Percentiles rank a stretch among this genome's conserved stretches.
phyloP scores from a whole-genome alignment of 2,113 vertebrate genomes.

The Xenotilapia longispinis region DNA sequence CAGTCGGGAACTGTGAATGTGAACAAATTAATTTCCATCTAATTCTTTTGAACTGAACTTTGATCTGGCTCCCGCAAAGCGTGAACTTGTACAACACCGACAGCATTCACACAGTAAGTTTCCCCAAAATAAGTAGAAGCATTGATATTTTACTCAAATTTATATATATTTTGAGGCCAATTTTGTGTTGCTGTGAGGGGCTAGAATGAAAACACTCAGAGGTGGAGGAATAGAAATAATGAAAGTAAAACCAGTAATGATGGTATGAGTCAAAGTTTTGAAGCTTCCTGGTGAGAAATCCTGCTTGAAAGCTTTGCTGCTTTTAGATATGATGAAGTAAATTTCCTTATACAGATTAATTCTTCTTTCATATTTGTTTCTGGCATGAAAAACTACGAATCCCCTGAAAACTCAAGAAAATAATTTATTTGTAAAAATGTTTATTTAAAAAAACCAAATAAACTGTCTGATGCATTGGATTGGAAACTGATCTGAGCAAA shows the following conservation, averaged over 20 bases:
- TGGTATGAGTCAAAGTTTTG: not conserved
- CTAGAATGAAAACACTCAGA: not conserved
- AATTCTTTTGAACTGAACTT: not conserved
- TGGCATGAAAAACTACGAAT: not conserved
- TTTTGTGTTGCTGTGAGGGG: not conserved
- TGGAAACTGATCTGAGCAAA: not conserved
- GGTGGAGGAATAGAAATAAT: not conserved
- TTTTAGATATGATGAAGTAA: not conserved
- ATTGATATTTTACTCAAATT: not conserved
- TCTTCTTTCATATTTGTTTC: not conserved
- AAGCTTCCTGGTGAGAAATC: not conserved
- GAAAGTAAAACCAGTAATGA: not conserved
- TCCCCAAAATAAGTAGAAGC: not conserved
- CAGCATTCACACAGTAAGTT: not conserved
- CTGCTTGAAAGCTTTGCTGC: not conserved
- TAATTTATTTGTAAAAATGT: fast-evolving
- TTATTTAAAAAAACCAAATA: not conserved
- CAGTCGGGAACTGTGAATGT: not conserved
- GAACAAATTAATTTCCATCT: not conserved
- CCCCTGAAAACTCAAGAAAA: not conserved
- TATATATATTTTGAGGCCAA: not conserved
- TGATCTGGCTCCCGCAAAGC: not conserved
- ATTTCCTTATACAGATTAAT: not conserved
- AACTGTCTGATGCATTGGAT: not conserved
- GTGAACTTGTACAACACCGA: too few relatives aligned